Conservation (phyloP, 2,888 invertebrate species). For the Zhuqinia jingwanae region DNA sequence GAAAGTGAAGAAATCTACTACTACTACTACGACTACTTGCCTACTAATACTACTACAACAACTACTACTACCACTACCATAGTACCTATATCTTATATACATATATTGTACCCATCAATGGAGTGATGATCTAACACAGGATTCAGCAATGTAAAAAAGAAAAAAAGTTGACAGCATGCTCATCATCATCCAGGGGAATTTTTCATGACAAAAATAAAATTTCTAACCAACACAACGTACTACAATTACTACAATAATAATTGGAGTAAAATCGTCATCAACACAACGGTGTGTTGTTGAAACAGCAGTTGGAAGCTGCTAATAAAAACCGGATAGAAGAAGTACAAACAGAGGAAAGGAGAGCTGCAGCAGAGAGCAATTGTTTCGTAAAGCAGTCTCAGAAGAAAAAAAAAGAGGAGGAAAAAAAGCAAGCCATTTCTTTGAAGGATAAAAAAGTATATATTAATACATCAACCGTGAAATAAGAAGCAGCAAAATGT, state of each 20-base stretch:
- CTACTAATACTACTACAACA: constrained; percentile 31
- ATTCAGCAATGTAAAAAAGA: neutral
- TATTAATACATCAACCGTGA: constrained; percentile 16
- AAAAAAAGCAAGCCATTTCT: neutral
- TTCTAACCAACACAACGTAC: constrained; percentile 2
- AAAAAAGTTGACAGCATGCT: constrained; percentile 44
- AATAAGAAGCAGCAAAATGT: constrained; percentile 39
- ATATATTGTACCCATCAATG: constrained; percentile 38
- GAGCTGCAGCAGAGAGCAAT: too few relatives aligned
- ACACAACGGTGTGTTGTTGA: too few relatives aligned
- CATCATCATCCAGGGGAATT: constrained; percentile 28
- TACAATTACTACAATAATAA: neutral
- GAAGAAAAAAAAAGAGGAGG: neutral
- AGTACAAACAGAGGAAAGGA: too few relatives aligned
- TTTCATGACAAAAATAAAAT: constrained; percentile 62
- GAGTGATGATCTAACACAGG: constrained; percentile 25
- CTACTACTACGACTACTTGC: constrained; percentile 3
- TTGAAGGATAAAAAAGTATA: neutral
- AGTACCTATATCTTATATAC: constrained; percentile 46
- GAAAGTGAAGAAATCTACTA: constrained; percentile 7
- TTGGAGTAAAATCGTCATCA: too few relatives aligned
- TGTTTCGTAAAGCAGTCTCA: too few relatives aligned
- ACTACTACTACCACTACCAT: constrained; percentile 43
- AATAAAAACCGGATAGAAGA: too few relatives aligned
- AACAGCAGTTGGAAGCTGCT: too few relatives aligned